A percentile compares a stretch with the other conserved stretches of the same genome.
Conservation (phyloP, 2,113 vertebrate genomes). For the Aegotheles bennettii region DNA sequence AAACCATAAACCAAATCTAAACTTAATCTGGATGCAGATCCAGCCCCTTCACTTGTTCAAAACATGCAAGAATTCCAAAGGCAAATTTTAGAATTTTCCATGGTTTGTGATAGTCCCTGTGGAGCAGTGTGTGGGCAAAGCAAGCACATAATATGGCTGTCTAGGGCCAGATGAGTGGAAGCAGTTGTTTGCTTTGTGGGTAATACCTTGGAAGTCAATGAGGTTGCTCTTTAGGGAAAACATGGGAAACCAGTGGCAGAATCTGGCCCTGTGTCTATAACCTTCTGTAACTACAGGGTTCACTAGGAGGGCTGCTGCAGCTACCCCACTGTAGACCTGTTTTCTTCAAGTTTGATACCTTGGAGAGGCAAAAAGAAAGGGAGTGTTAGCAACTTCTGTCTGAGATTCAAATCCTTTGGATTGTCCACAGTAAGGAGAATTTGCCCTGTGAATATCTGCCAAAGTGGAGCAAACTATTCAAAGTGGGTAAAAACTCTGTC, state of each 20-base stretch:
- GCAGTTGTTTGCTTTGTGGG: conserved; percentile 8
- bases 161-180: neutral
- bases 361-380: neutral
- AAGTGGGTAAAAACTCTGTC: neutral
- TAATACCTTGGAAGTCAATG: neutral
- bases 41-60: neutral
- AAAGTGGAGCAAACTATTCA: neutral
- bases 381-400: neutral
- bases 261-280: neutral
- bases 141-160: neutral
- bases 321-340: too few relatives aligned
- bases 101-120: conserved; percentile 22
- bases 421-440: neutral
- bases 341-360: neutral
- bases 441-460: neutral
- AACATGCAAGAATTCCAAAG: conserved; percentile 19
- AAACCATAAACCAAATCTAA: conserved; percentile 56
- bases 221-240: conserved; percentile 12
- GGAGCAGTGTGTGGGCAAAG: conserved; percentile 11
- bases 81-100: conserved; percentile 43
- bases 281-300: neutral
- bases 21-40: neutral
- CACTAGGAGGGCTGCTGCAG: neutral
- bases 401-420: neutral
- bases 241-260: neutral